Evolutionary conservation across 2,797 vertebrate species (phyloP).

Genomic region (Ispidina picta): DNA sequence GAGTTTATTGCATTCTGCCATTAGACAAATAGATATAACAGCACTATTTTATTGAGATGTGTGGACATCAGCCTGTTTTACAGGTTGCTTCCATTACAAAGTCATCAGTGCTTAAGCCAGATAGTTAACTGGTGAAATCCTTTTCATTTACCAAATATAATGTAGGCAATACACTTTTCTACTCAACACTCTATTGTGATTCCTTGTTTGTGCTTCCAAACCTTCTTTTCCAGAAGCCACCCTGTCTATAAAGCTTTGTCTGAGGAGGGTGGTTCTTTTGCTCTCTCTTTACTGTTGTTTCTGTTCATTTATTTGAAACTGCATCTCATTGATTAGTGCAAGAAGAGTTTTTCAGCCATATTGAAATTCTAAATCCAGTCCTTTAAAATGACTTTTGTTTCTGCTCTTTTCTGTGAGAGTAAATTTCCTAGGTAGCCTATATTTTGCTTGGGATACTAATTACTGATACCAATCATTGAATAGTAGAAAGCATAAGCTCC

Average conservation of each 20-base stretch:
- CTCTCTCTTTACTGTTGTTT: neutral
- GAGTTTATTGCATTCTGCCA: neutral
- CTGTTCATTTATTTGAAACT: neutral
- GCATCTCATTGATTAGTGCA: neutral
- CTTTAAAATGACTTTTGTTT: neutral
- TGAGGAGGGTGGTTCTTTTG: neutral
- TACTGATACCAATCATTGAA: neutral
- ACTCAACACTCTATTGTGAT: neutral
- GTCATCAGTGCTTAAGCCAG: neutral
- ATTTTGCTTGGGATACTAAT: neutral
- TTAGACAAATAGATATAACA: neutral
- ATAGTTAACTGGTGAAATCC: slow-evolving; percentile 1
- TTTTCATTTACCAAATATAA: slow-evolving; percentile 16
- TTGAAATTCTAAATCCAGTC: neutral
- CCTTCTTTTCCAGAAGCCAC: neutral
- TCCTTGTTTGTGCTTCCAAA: neutral
- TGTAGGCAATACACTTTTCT: neutral
- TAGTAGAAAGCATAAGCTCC: neutral
- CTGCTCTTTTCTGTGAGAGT: neutral
- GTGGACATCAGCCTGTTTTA: neutral
- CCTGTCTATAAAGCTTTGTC: neutral
- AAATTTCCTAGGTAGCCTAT: neutral
- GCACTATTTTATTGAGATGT: slow-evolving; percentile 7
- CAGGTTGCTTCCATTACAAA: slow-evolving; percentile 14
- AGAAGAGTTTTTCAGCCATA: neutral